Evolutionary conservation across 1,140 invertebrate species (phyloP).

Genomic region (Micrasema longulum): DNA sequence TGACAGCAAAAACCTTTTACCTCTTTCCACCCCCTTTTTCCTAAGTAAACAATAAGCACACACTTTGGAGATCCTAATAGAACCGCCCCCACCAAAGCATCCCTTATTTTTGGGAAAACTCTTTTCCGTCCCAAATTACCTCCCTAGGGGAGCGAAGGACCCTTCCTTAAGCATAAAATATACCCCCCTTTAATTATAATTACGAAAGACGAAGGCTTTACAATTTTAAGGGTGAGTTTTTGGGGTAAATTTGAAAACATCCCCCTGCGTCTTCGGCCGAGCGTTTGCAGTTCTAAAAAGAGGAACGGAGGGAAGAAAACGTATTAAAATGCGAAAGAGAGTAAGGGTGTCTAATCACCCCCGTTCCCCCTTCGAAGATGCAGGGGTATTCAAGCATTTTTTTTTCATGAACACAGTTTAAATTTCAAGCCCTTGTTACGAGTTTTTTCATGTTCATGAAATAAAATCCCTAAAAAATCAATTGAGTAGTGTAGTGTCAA

Average conservation of each 20-base stretch:
- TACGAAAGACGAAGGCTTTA: conserved; percentile 53
- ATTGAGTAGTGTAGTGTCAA: too few species aligned
- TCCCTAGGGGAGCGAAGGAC: conserved; percentile 36
- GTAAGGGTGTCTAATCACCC: conserved; percentile 50
- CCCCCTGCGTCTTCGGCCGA: background rate
- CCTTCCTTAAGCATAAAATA: conserved; percentile 50
- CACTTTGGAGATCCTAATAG: conserved; percentile 33
- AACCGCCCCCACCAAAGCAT: conserved; percentile 21
- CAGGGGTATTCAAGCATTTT: conserved; percentile 10
- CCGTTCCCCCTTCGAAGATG: conserved; percentile 4
- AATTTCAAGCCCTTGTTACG: too few species aligned
- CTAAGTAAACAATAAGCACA: conserved; percentile 2
- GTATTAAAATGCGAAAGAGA: conserved; percentile 56
- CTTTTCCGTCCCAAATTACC: conserved; percentile 29
- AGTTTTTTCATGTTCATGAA: too few species aligned
- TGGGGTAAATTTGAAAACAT: conserved; percentile 37
- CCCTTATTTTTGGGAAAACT: conserved; percentile 42
- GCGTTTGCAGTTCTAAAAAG: conserved; percentile 39
- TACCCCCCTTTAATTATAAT: conserved; percentile 55
- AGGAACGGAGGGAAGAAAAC: conserved; percentile 51
- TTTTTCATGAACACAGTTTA: too few species aligned
- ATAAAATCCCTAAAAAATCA: too few species aligned
- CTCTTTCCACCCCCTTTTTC: background rate
- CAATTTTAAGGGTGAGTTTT: conserved; percentile 39
- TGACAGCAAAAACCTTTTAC: background rate